phyloP scores from a whole-genome alignment of 2,888 invertebrate species.

The Zhuqinia jingwanae region DNA sequence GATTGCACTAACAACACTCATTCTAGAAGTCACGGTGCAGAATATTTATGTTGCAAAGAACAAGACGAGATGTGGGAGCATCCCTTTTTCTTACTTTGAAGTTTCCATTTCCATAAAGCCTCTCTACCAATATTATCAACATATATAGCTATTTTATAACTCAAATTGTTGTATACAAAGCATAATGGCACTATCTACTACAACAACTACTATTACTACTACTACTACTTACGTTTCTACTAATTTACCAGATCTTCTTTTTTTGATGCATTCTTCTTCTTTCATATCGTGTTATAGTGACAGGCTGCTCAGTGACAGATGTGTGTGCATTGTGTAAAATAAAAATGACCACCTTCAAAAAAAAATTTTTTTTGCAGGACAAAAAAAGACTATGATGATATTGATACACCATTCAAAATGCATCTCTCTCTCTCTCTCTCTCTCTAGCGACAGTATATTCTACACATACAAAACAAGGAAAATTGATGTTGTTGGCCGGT shows the following conservation, averaged over 20 bases:
- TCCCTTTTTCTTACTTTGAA: neutral
- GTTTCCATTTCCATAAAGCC: constrained; percentile 12
- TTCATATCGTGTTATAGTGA: no score
- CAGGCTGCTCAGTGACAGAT: no score
- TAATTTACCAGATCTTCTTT: constrained; percentile 1
- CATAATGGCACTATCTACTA: neutral
- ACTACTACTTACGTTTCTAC: constrained; percentile 22
- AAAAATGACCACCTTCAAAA: no score
- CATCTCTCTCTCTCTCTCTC: neutral
- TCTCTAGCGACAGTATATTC: no score
- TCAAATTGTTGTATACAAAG: neutral
- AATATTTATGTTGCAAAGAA: neutral
- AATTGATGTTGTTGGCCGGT: neutral
- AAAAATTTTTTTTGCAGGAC: no score
- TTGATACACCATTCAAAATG: neutral
- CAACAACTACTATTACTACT: no score
- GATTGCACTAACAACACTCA: constrained; percentile 1
- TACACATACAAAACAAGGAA: no score
- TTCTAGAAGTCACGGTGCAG: neutral
- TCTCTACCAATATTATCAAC: neutral
- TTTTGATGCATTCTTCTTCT: no score
- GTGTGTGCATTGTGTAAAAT: no score
- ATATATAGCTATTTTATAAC: no score
- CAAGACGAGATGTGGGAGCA: no score
- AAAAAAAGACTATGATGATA: no score